Conservation (phyloP, 53 echinoderm and acorn worm genomes). For the Temnopleurus reevesii region DNA sequence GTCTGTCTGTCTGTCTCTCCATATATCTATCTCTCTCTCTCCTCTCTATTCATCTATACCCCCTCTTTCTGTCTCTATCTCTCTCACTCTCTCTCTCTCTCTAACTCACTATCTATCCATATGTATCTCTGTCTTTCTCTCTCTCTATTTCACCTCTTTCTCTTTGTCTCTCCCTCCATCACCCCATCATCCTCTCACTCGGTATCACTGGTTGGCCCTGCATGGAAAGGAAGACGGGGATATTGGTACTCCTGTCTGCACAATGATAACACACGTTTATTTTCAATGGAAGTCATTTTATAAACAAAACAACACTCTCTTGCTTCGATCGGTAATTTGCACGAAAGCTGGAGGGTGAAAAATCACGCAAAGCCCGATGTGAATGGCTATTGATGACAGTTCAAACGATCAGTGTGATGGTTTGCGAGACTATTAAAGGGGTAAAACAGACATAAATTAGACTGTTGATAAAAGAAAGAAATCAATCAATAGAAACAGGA, state of each 20-base stretch:
- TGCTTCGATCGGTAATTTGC: background rate
- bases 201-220: too few species aligned
- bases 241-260: slow-evolving; percentile 8
- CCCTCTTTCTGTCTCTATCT: background rate
- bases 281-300: slow-evolving; percentile 21
- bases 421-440: too few species aligned
- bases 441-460: too few species aligned
- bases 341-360: background rate
- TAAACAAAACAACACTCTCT: background rate
- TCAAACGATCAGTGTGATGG: background rate
- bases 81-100: background rate
- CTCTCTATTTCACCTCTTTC: background rate
- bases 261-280: slow-evolving; percentile 9
- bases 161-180: background rate
- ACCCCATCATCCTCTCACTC: background rate
- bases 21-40: background rate
- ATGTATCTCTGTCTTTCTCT: background rate
- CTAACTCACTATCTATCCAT: background rate
- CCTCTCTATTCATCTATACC: background rate
- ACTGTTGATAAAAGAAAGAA: too few species aligned
- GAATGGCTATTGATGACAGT: background rate
- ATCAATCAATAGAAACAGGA: too few species aligned
- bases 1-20: background rate
- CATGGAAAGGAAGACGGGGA: background rate
- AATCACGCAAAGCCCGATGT: background rate